Percentiles rank a stretch among this genome's conserved stretches.
phyloP scores from a whole-genome alignment of 2,888 invertebrate species.

The Lepidonotus clava region DNA sequence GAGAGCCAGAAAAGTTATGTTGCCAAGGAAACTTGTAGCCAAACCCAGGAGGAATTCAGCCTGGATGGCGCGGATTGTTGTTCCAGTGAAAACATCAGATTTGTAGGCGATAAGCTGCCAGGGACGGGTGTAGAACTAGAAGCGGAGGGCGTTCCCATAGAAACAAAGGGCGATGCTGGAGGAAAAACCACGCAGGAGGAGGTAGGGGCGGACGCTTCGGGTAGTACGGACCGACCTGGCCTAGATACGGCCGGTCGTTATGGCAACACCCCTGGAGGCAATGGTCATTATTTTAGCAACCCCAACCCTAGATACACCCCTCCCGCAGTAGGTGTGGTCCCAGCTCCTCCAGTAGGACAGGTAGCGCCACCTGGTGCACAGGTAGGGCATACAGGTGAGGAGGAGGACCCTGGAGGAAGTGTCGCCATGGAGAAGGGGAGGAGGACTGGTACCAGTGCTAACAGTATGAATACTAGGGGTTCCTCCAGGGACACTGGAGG shows the following conservation, averaged over 20 bases:
- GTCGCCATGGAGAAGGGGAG: not conserved
- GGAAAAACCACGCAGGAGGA: not conserved
- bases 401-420: too few relatives aligned
- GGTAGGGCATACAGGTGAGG: constrained; percentile 18
- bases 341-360: not conserved
- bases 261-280: constrained; percentile 36
- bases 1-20: too few relatives aligned
- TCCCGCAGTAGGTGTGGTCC: too few relatives aligned
- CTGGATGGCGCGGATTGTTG: not conserved
- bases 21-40: not conserved
- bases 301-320: constrained; percentile 24
- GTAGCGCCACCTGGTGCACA: constrained; percentile 21
- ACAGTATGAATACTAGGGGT: not conserved
- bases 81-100: not conserved
- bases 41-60: constrained; percentile 12
- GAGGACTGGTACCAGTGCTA: too few relatives aligned
- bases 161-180: too few relatives aligned
- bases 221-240: not conserved
- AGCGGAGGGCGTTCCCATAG: not conserved
- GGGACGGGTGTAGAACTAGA: not conserved
- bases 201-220: not conserved
- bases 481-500: not conserved
- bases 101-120: not conserved
- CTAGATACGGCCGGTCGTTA: not conserved
- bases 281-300: not conserved